Evolutionary conservation across 2,113 vertebrate genomes (phyloP).

Genomic region (Poeciliopsis retropinna): DNA sequence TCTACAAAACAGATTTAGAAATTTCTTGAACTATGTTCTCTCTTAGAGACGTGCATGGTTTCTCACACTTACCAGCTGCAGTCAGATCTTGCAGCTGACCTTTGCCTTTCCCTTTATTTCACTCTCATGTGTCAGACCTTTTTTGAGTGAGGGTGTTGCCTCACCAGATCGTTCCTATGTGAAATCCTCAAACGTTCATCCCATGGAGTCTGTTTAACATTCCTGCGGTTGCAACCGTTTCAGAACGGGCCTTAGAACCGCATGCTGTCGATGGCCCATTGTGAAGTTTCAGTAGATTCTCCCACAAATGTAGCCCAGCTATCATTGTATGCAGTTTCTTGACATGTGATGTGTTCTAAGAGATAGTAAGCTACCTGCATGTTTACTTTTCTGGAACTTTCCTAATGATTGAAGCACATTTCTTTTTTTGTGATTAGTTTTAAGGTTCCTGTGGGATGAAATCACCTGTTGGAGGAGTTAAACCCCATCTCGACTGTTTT

Average conservation of each 20-base stretch:
- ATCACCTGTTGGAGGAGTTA: constrained; percentile 41
- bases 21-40: not conserved
- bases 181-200: constrained; percentile 62
- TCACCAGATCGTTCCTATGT: constrained; percentile 56
- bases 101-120: not conserved
- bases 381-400: constrained; percentile 43
- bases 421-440: constrained; percentile 19
- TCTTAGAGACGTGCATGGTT: not conserved
- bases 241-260: constrained; percentile 62
- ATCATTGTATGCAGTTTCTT: constrained; percentile 20
- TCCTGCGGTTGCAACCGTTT: constrained; percentile 73
- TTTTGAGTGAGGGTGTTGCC: constrained; percentile 56
- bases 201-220: constrained; percentile 74
- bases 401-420: constrained; percentile 16
- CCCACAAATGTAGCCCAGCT: constrained; percentile 33
- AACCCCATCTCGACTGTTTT: constrained; percentile 22
- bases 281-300: constrained; percentile 48
- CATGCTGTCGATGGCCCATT: constrained; percentile 52
- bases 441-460: constrained; percentile 8
- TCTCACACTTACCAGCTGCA: not conserved
- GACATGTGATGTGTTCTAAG: constrained; percentile 27
- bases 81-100: not conserved
- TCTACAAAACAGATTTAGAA: not conserved
- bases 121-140: constrained; percentile 23
- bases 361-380: constrained; percentile 40